Base-by-base conservation (phyloP, 1,140 invertebrate genomes). In the Apocrypta bakeri region DNA sequence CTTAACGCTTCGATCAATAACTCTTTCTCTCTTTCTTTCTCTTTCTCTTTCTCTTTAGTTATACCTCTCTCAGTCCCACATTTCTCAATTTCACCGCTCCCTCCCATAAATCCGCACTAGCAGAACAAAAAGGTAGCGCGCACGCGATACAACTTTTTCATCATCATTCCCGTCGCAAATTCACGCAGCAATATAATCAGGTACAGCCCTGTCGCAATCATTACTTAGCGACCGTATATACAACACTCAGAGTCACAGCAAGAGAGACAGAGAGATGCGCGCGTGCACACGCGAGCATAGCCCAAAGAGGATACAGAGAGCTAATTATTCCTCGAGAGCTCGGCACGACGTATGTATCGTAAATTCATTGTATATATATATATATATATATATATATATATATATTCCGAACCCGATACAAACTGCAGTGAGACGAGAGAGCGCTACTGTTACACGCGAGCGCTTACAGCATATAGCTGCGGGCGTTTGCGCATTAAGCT, bases 401-500 rank as follows among this genome's bases (percentile, higher is more conserved):
- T 66, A 61, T 37, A 77, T 77, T 24, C 29, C 14, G 63, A 68
- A 78, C 37, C 25, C 37, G 63, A 68, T 68, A 66, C 12, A 40
- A 56, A 56, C 48, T 56, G 48, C 21, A 56, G 48, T 7, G 48
- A 21, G 48, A 48, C 4, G 14, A 12, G 42, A 48, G 42, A 29
- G 63, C 27, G 27, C 63, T 66, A 66, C 63, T 66, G 63, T 66
- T 31, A 48, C 25, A 42, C 37, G 64, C 73, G 72, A 12, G 56
- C 63, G 72, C 79, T 64, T 12, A 40, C 31, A n/a, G 68, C 42
- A 63, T 24, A 24, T 37, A 25, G 48, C 33, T 21, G 37, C n/a
- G 63, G 73, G 79, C 71, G 14, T 29, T 33, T 24, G 63, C 82
- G 37, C 76, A 84, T 73, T 80, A 71, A 78, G 82, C 72, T 85